Evolutionary conservation across 2,113 vertebrate genomes (phyloP).

Genomic region (Piprites chloris): DNA sequence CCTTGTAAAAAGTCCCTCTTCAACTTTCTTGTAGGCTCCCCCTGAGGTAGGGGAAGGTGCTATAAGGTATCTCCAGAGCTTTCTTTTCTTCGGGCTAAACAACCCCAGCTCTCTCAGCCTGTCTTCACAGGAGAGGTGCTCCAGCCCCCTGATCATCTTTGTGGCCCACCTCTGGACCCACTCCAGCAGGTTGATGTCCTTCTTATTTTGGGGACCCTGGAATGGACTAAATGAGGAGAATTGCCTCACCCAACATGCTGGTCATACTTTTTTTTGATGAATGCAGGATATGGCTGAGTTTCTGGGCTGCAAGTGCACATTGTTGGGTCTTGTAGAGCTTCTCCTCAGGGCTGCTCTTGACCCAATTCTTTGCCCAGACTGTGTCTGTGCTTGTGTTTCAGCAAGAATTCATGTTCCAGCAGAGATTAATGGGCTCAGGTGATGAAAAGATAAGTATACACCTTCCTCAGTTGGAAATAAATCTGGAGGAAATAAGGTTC

Average conservation of each 20-base stretch:
- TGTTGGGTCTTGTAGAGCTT: not conserved
- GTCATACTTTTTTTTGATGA: not conserved
- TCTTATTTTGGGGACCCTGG: not conserved
- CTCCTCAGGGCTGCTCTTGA: not conserved
- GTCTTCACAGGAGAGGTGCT: not conserved
- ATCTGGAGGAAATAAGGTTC: conserved; percentile 6
- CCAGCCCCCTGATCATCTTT: not conserved
- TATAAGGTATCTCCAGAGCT: no score
- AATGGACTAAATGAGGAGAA: not conserved
- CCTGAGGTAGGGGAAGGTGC: not conserved
- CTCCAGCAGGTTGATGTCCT: not conserved
- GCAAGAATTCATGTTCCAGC: not conserved
- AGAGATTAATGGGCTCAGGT: not conserved
- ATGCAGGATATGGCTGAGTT: not conserved
- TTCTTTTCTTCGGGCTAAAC: not conserved
- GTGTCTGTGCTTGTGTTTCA: not conserved
- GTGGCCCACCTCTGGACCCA: not conserved
- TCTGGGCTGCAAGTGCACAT: not conserved
- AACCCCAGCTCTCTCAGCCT: not conserved
- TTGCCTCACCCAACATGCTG: not conserved
- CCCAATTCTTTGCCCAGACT: not conserved
- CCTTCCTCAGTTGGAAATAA: not conserved
- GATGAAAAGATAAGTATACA: not conserved
- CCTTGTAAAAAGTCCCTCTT: not conserved
- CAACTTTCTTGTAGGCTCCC: not conserved